Conservation (phyloP, 1,140 invertebrate species). For the Zaprionus tsacasi region DNA sequence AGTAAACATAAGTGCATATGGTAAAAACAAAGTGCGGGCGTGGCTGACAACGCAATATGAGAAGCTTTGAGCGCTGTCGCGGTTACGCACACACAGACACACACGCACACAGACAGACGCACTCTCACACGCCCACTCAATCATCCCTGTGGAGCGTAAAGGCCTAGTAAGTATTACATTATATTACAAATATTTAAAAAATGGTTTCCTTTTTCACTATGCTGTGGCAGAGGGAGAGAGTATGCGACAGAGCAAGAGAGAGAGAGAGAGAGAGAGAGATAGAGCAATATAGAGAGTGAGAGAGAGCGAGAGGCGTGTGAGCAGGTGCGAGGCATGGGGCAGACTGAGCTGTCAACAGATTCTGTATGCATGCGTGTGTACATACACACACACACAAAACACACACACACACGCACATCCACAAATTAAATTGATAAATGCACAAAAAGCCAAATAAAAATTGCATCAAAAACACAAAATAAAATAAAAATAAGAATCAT, state of each 20-base stretch:
- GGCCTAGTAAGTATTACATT: conserved; percentile 63
- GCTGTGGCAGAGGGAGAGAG: conserved; percentile 15
- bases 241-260: not conserved
- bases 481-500: conserved; percentile 53
- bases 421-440: conserved; percentile 68
- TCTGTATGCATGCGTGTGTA: conserved; percentile 23
- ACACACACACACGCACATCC: not conserved
- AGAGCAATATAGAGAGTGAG: not conserved
- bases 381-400: not conserved
- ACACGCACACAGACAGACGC: not conserved
- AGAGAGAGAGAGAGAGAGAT: conserved; percentile 4
- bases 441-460: conserved; percentile 57
- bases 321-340: not conserved
- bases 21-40: conserved; percentile 33
- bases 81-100: not conserved
- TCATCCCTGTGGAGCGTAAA: conserved; percentile 19
- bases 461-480: conserved; percentile 33
- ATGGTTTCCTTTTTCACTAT: conserved; percentile 42
- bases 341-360: conserved; percentile 35
- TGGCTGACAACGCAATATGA: conserved; percentile 44
- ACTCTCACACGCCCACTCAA: not conserved
- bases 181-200: conserved; percentile 77
- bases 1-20: conserved; percentile 54
- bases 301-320: not conserved
- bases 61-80: conserved; percentile 33